These are phyloP conservation scores for Aselliscus stoliczkanus DNA, from an alignment of 2,797 vertebrate genomes.

Conservation along the genomic window DNA sequence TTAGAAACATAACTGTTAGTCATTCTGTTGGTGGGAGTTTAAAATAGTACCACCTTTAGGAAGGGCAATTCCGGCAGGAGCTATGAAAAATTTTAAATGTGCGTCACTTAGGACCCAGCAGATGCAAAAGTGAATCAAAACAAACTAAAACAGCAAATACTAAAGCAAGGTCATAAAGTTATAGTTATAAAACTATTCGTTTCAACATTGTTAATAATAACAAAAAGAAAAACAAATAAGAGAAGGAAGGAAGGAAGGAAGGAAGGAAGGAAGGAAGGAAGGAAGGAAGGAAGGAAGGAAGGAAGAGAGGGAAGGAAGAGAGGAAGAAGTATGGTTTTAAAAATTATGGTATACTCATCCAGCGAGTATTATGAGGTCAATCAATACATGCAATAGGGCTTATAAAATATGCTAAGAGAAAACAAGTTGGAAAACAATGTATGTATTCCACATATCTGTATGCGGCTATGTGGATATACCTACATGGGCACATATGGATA, in stretches of 20 bases:
- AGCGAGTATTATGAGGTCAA: neutral
- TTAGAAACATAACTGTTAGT: neutral
- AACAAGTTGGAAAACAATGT: neutral
- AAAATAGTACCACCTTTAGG: slow-evolving; percentile 31
- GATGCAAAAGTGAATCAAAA: neutral
- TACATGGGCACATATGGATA: neutral
- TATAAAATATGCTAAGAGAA: neutral
- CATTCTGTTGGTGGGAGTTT: slow-evolving; percentile 21
- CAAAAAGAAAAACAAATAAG: neutral
- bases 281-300: accelerated
- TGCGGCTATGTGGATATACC: no score
- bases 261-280: neutral
- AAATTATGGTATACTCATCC: neutral
- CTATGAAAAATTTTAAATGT: neutral
- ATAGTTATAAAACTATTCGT: neutral
- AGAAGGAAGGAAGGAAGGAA: accelerated
- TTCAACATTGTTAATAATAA: neutral
- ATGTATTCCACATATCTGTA: no score
- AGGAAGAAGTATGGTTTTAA: neutral
- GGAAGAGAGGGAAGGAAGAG: accelerated
- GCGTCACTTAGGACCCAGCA: neutral
- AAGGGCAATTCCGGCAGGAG: neutral
- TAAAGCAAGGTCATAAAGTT: neutral
- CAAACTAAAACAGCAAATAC: neutral
- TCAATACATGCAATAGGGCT: neutral